Conservation (phyloP, 2,888 invertebrate genomes). For the Eudasyphora cyanicolor region DNA sequence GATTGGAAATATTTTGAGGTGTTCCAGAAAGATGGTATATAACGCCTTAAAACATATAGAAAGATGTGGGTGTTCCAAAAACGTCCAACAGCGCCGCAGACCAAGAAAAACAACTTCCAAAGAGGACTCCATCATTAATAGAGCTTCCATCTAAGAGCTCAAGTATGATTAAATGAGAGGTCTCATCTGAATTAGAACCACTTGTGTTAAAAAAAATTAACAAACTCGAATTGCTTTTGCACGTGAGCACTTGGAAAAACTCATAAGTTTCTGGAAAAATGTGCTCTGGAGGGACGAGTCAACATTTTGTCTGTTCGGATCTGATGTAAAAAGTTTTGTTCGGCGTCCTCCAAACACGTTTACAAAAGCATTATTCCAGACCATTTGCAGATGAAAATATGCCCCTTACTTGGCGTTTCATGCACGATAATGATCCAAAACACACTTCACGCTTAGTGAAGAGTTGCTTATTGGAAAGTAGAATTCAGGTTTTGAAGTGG, state of each 20-base stretch:
- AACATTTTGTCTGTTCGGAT: slow-evolving; percentile 8
- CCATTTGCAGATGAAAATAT: slow-evolving; percentile 35
- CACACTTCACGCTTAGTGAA: slow-evolving; percentile 28
- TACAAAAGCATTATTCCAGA: slow-evolving; percentile 26
- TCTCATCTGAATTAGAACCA: neutral
- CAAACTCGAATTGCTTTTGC: too few species aligned
- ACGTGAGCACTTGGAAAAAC: too few species aligned
- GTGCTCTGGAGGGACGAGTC: neutral
- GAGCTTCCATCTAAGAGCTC: slow-evolving; percentile 30
- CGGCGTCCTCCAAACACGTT: slow-evolving; percentile 10
- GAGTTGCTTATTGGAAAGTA: slow-evolving; percentile 10
- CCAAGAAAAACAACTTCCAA: slow-evolving; percentile 8
- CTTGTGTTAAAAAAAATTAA: neutral
- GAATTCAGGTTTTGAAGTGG: too few species aligned
- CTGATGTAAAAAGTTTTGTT: slow-evolving; percentile 4
- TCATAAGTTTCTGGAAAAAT: too few species aligned
- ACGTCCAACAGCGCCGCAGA: neutral
- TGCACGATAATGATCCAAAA: slow-evolving; percentile 35
- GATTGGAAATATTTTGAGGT: neutral
- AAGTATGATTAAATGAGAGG: slow-evolving; percentile 18
- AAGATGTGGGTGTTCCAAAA: slow-evolving; percentile 11
- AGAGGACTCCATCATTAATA: slow-evolving; percentile 23
- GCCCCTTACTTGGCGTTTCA: slow-evolving; percentile 11
- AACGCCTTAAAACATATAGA: neutral
- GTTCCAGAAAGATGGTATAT: too few species aligned